Evolutionary conservation across 2,797 vertebrate species (phyloP).

Genomic region (Neopelma chrysocephalum): DNA sequence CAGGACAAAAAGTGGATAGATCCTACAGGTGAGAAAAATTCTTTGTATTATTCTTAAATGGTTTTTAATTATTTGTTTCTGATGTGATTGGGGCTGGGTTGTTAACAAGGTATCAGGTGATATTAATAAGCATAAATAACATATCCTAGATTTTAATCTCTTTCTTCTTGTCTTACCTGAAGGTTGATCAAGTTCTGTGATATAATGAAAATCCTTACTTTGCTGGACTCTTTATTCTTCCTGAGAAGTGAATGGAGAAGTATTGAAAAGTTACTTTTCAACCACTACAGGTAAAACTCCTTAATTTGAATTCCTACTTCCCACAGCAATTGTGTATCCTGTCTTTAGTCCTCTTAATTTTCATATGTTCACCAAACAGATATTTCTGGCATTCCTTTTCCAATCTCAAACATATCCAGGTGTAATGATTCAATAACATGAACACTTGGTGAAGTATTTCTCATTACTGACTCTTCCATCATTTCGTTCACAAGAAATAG

Average conservation of each 20-base stretch:
- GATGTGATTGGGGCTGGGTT: rapidly evolving
- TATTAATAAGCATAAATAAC: rapidly evolving
- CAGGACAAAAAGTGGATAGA: not conserved
- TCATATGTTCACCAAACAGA: not conserved
- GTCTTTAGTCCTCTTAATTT: not conserved
- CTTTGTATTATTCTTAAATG: rapidly evolving
- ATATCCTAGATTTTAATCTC: not conserved
- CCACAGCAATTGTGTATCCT: not conserved
- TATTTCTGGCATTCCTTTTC: not conserved
- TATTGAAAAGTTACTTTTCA: not conserved
- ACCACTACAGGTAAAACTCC: rapidly evolving
- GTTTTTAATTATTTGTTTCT: rapidly evolving
- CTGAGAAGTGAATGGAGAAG: not conserved
- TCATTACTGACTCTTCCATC: not conserved
- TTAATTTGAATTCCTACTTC: not conserved
- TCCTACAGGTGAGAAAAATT: not conserved
- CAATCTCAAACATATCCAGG: not conserved
- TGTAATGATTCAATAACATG: not conserved
- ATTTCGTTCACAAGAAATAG: not conserved
- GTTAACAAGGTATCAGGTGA: not conserved
- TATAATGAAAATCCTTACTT: not conserved
- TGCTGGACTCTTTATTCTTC: not conserved
- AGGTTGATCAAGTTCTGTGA: not conserved
- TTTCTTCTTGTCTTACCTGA: not conserved
- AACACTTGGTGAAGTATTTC: not conserved